Evolutionary conservation across 2,888 invertebrate species (phyloP), one percentile per base, ranked within the genome.

Genomic region (Acronicta psi): DNA sequence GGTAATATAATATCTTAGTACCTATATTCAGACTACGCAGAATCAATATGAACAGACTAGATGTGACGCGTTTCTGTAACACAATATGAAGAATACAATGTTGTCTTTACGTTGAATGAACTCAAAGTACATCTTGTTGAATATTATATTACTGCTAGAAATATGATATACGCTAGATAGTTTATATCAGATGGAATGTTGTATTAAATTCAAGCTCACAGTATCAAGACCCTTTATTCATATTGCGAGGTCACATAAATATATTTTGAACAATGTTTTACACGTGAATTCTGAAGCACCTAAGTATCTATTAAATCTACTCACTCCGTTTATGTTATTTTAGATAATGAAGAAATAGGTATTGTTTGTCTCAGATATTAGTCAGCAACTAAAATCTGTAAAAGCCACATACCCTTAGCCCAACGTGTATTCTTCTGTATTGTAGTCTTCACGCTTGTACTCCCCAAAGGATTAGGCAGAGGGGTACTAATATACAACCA

Each of bases 61-160:
- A 25, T 17, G n/a, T 49, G 47, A 49, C 38, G 38, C 47, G 17
- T 40, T 49, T 38, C 18, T 38, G 34, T 41, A 45, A 61, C 17
- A 50, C 20, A 54, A 50, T 46, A 50, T 45, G n/a, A 14, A 51
- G 17, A 49, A 25, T n/a, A 25, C 29, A 38, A 38, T 49, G 38
- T 25, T 40, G 14, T 37, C 9, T 36, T 8, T 49, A 13, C 43
- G 43, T 59, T 51, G 60, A 64, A 34, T 43, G 16, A 55, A 46
- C 25, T 69, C 37, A 16, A 17, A 68, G 31, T 36, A 49, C 43
- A 41, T 44, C n/a, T 49, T 46, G 14, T 7, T 36, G n/a, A 62
- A 50, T 69, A 69, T 62, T 40, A 34, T 20, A 37, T 69, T 69
- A 52, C 56, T 38, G 17, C 8, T 11, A 36, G 42, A 53, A 45